These are phyloP conservation scores for Nanorana parkeri DNA, from an alignment of 2,113 vertebrate species.

Conservation along the genomic window DNA sequence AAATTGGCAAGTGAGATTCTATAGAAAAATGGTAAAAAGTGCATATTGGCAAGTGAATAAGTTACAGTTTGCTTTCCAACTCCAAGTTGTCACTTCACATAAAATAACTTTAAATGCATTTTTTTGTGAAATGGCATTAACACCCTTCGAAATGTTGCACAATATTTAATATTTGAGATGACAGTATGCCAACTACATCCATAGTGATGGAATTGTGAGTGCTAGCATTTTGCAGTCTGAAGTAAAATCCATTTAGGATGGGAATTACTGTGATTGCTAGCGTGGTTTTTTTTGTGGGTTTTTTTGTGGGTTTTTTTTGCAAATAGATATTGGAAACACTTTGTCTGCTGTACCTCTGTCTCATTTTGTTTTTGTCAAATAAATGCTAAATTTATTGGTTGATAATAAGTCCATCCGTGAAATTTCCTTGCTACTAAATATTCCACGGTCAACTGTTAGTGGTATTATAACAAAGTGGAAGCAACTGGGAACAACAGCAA, in stretches of 20 bases:
- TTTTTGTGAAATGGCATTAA: constrained; percentile 11
- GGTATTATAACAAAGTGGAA: too few species aligned
- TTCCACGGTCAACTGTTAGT: too few species aligned
- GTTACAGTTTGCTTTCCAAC: not conserved
- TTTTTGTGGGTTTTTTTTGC: not conserved
- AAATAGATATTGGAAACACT: not conserved
- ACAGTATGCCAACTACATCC: constrained; percentile 1
- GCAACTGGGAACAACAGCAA: too few species aligned
- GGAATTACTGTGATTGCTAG: constrained; percentile 1
- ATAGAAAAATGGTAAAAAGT: not conserved
- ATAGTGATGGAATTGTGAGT: not conserved
- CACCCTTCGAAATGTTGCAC: not conserved
- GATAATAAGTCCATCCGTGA: too few species aligned
- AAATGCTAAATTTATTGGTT: not conserved
- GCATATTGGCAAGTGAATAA: constrained; percentile 7
- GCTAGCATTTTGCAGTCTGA: not conserved
- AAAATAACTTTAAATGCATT: not conserved
- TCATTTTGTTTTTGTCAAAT: not conserved
- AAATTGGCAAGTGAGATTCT: not conserved
- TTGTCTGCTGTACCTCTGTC: not conserved
- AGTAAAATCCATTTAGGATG: constrained; percentile 31
- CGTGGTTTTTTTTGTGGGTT: not conserved
- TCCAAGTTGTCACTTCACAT: constrained; percentile 1
- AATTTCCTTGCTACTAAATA: too few species aligned
- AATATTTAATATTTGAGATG: constrained; percentile 24